phyloP scores from a whole-genome alignment of 2,113 vertebrate species.

The Hipposideros armiger region DNA sequence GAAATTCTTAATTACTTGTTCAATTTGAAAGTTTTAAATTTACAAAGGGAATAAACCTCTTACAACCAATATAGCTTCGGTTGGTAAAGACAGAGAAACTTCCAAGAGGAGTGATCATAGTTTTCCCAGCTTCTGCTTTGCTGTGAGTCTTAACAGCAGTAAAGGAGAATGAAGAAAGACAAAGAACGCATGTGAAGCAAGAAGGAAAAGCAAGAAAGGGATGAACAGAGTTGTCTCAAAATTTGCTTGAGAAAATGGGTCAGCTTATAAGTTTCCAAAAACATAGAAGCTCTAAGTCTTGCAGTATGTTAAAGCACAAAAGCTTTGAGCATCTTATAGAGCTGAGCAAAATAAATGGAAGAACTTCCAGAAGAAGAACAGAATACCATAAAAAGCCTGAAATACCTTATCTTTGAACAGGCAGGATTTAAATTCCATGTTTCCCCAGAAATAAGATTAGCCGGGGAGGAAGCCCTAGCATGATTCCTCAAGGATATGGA shows the following conservation, averaged over 20 bases:
- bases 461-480: too few species aligned
- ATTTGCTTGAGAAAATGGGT: conserved; percentile 17
- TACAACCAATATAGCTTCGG: background rate
- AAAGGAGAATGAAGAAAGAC: background rate
- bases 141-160: background rate
- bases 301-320: conserved; percentile 2
- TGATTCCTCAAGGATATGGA: too few species aligned
- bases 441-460: too few species aligned
- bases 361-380: conserved; percentile 32
- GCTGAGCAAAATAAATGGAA: conserved; percentile 3
- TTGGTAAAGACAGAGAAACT: background rate
- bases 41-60: background rate
- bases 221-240: background rate
- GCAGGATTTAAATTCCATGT: background rate
- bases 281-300: conserved; percentile 11
- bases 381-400: conserved; percentile 43
- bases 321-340: conserved; percentile 34
- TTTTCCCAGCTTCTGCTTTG: background rate
- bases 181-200: background rate
- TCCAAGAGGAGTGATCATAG: background rate
- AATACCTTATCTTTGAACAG: conserved; percentile 50
- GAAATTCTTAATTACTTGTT: background rate
- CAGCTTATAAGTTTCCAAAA: conserved; percentile 50
- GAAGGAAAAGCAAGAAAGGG: background rate
- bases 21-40: background rate